Percentiles rank a stretch among this genome's conserved stretches.
phyloP scores from a whole-genome alignment of 1,140 invertebrate species.

The Drosophila subpulchrella region DNA sequence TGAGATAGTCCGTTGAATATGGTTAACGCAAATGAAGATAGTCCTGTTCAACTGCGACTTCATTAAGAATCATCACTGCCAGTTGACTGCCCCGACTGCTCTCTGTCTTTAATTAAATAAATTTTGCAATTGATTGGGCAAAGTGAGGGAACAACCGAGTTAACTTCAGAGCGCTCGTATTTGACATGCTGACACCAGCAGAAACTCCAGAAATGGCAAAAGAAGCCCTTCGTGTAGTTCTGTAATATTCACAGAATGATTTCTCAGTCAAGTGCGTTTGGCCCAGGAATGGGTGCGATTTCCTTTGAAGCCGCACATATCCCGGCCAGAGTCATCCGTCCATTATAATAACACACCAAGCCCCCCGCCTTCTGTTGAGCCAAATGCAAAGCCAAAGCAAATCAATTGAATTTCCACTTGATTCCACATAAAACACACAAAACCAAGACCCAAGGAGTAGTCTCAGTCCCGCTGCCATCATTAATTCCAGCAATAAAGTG shows the following conservation, averaged over 20 bases:
- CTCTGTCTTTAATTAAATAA: slow-evolving; percentile 44
- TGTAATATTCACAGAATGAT: slow-evolving; percentile 67
- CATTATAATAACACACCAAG: slow-evolving; percentile 57
- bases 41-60: slow-evolving; percentile 17
- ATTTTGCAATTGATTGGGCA: slow-evolving; percentile 58
- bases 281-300: slow-evolving; percentile 32
- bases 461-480: slow-evolving; percentile 50
- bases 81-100: slow-evolving; percentile 17
- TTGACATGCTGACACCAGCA: slow-evolving; percentile 61
- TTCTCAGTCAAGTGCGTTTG: slow-evolving; percentile 62
- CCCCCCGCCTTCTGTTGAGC: slow-evolving; percentile 16
- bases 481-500: slow-evolving; percentile 77
- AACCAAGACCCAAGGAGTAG: slow-evolving; percentile 32
- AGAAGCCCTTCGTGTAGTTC: slow-evolving; percentile 10
- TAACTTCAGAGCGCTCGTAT: slow-evolving; percentile 19
- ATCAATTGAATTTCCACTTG: slow-evolving; percentile 82
- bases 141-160: slow-evolving; percentile 27
- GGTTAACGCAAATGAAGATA: slow-evolving; percentile 1
- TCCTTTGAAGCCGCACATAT: slow-evolving; percentile 62
- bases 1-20: not conserved
- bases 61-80: slow-evolving; percentile 45
- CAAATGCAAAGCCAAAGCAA: slow-evolving; percentile 68
- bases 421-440: slow-evolving; percentile 74
- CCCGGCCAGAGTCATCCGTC: slow-evolving; percentile 38
- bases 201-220: slow-evolving; percentile 19